Evolutionary conservation across 2,888 invertebrate genomes (phyloP).

Genomic region (Cordylochernes scorpioides): DNA sequence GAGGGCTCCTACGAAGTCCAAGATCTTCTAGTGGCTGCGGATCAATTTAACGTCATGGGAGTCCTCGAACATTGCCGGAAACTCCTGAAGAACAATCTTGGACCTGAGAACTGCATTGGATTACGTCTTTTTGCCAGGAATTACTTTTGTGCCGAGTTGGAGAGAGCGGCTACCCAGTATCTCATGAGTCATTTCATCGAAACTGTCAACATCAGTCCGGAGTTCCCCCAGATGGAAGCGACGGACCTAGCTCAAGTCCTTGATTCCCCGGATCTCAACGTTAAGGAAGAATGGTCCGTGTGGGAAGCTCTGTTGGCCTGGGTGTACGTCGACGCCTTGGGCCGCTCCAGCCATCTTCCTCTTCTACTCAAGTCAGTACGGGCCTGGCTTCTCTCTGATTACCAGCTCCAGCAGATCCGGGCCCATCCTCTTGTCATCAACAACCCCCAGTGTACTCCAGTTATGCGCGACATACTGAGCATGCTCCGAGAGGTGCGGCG

Average conservation of each 20-base stretch:
- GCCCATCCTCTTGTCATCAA: conserved; percentile 53
- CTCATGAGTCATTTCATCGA: conserved; percentile 44
- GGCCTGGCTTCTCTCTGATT: conserved; percentile 54
- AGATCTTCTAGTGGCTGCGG: conserved; percentile 58
- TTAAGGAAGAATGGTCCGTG: conserved; percentile 57
- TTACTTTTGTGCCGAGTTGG: conserved; percentile 42
- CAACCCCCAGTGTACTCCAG: conserved; percentile 53
- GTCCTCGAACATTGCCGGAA: conserved; percentile 52
- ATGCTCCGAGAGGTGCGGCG: conserved; percentile 76
- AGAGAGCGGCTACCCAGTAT: conserved; percentile 37
- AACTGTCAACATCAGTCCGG: conserved; percentile 41
- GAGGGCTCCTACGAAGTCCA: conserved; percentile 46
- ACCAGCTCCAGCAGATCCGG: conserved; percentile 61
- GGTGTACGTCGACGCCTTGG: conserved; percentile 49
- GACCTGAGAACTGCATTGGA: conserved; percentile 50
- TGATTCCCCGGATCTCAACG: conserved; percentile 51
- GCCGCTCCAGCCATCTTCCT: conserved; percentile 43
- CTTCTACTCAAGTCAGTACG: conserved; percentile 30
- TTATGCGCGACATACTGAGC: conserved; percentile 66
- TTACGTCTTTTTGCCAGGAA: conserved; percentile 53
- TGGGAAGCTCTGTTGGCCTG: conserved; percentile 63
- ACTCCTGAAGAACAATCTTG: conserved; percentile 38
- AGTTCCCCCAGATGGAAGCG: conserved; percentile 40
- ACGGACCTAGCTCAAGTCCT: conserved; percentile 47
- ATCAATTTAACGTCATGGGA: conserved; percentile 58